Conservation (phyloP, 2,888 invertebrate genomes). For the Caenorhabditis sp. region DNA sequence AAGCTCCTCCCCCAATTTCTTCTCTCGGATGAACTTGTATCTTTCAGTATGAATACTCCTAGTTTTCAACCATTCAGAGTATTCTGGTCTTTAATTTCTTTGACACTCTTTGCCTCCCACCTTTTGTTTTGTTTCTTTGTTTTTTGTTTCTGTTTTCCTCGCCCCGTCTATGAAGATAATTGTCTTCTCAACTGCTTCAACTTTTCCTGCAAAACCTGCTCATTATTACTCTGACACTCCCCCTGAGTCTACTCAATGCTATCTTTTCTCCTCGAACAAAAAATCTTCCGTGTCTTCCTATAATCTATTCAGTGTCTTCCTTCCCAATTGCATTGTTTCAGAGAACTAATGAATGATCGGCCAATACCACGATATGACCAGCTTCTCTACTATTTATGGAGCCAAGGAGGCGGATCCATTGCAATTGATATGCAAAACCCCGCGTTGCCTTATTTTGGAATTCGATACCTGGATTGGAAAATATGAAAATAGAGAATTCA, state of each 20-base stretch:
- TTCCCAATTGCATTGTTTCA: constrained; percentile 12
- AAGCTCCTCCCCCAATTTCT: constrained; percentile 20
- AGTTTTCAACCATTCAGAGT: constrained; percentile 8
- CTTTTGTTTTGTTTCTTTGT: constrained; percentile 33
- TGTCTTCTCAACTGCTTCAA: constrained; percentile 25
- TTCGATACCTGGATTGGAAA: constrained; percentile 43
- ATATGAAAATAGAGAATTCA: constrained; percentile 9
- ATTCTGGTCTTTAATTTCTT: constrained; percentile 46
- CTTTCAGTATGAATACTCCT: constrained; percentile 23
- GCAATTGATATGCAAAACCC: constrained; percentile 52
- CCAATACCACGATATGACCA: constrained; percentile 25
- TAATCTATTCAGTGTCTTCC: constrained; percentile 22
- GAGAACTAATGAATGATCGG: constrained; percentile 36
- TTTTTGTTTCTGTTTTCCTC: constrained; percentile 27
- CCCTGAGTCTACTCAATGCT: background rate
- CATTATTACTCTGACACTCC: constrained; percentile 25
- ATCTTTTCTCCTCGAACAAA: background rate
- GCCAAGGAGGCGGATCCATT: constrained; percentile 11
- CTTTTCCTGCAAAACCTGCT: constrained; percentile 21
- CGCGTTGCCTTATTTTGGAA: constrained; percentile 41
- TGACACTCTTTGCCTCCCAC: background rate
- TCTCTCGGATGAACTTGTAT: constrained; percentile 5
- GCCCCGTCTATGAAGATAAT: constrained; percentile 18
- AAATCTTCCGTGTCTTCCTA: constrained; percentile 33
- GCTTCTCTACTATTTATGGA: constrained; percentile 20